Evolutionary conservation across 1,140 invertebrate species (phyloP), one percentile per base, ranked within the genome.

Genomic region (Drosophila pachea): DNA sequence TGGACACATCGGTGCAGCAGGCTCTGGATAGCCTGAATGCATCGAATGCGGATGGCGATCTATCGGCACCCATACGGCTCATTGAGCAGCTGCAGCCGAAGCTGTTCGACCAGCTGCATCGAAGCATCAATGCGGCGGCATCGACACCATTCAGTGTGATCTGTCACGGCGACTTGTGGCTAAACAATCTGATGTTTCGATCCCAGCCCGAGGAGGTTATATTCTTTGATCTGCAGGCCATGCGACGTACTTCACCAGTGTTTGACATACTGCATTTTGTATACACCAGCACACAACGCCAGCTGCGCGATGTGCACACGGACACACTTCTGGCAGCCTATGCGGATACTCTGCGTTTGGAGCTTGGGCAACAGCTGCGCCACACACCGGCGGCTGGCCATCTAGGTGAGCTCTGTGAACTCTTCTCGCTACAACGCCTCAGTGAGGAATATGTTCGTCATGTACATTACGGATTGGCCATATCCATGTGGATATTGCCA

Each of bases 161-260:
- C 40, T 86, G 86, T 33, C 90, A 90, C 55, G 90, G 90, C 7
- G 90, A 90, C 66, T 42, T 90, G 32, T 90, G 90, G 89, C 74
- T 89, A 0, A 89, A 89, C 61, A 91, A 91, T 67, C 81, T 90
- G 5, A 87, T 91, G 82, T 89, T 90, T 43, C 87, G 79, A 6
- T 64, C 68, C 0, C 78, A 73, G 11, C 76, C 68, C 11, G 76
- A 78, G 31, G 88, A 73, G 35, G 91, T 90, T 33, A 88, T 89
- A 35, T 84, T 92, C 7, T 87, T 92, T 16, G 91, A 92, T 63
- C 91, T 92, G 56, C 92, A 92, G 68, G 70, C 90, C 9, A 66
- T 91, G 58, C 87, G 92, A 7, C 92, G 92, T 16, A 84, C 83
- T 7, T 91, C 92, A 2, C 78, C 91, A 4, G 90, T 90, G 0